Conservation (phyloP, 1,140 invertebrate species). For the Heliconius himera region DNA sequence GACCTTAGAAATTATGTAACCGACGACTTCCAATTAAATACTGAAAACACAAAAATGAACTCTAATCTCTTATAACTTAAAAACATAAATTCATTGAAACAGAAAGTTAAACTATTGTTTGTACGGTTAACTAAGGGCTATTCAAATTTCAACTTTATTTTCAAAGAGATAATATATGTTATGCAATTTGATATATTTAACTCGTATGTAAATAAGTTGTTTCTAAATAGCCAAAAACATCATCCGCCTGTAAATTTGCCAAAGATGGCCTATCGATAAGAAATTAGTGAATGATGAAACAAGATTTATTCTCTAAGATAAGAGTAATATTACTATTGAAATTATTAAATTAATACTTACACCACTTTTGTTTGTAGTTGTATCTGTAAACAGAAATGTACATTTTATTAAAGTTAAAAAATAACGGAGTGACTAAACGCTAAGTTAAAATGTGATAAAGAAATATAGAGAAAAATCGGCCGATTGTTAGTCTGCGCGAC, state of each 20-base stretch:
- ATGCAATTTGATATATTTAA: neutral
- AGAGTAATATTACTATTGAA: neutral
- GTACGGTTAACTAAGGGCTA: neutral
- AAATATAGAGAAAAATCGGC: neutral
- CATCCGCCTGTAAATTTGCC: slow-evolving; percentile 42
- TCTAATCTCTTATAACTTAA: neutral
- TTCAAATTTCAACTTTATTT: slow-evolving; percentile 1
- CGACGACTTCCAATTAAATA: slow-evolving; percentile 11
- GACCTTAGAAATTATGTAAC: slow-evolving; percentile 36
- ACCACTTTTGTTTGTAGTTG: slow-evolving; percentile 4
- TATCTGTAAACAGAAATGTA: slow-evolving; percentile 26
- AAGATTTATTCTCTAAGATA: neutral
- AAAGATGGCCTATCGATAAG: slow-evolving; percentile 52
- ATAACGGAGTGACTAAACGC: neutral
- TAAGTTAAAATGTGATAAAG: neutral
- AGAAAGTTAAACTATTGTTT: neutral
- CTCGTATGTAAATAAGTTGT: slow-evolving; percentile 4
- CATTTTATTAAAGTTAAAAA: neutral
- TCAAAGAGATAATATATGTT: neutral
- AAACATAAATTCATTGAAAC: neutral
- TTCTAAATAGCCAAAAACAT: slow-evolving; percentile 40
- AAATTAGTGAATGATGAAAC: slow-evolving; percentile 26
- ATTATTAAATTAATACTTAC: slow-evolving; percentile 31
- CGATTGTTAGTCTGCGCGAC: no score
- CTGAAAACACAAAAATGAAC: neutral